Conservation (phyloP, 2,888 invertebrate species). For the Heteromurus nitidus region DNA sequence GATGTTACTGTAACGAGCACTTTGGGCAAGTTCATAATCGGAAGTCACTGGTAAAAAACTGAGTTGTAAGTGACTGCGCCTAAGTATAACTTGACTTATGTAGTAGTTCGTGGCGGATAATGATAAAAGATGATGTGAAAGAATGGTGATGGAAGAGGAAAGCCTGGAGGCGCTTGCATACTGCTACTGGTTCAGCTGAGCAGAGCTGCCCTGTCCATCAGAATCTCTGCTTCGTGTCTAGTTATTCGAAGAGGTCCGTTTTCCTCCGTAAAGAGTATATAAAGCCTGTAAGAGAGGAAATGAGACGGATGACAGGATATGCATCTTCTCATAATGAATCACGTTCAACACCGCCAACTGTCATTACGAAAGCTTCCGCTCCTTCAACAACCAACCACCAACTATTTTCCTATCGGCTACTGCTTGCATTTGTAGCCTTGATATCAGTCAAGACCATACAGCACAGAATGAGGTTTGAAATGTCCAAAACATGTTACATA, state of each 20-base stretch:
- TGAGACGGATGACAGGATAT: constrained; percentile 57
- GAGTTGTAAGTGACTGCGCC: too few relatives aligned
- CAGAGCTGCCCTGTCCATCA: too few relatives aligned
- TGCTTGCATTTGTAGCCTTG: neutral
- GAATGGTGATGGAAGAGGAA: constrained; percentile 49
- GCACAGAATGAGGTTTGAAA: too few relatives aligned
- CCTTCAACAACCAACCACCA: neutral
- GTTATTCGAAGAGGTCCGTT: neutral
- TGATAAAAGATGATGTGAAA: constrained; percentile 51
- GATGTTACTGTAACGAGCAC: too few relatives aligned
- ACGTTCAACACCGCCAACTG: constrained; percentile 33
- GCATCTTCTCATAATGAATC: constrained; percentile 52
- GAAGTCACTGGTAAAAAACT: too few relatives aligned
- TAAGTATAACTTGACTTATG: constrained; percentile 3
- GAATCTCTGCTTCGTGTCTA: neutral
- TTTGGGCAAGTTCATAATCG: too few relatives aligned
- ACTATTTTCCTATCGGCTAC: neutral
- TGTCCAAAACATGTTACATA: neutral
- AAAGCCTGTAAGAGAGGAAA: constrained; percentile 54
- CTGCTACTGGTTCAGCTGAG: neutral
- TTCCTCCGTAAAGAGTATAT: constrained; percentile 30
- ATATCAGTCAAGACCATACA: too few relatives aligned
- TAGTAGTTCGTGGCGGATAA: constrained; percentile 48
- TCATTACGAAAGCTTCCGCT: neutral
- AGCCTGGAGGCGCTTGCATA: constrained; percentile 12